A percentile compares a stretch with the other conserved stretches of the same genome.
phyloP scores from a whole-genome alignment of 2,888 invertebrate species.

The Pseudanteris insignis region DNA sequence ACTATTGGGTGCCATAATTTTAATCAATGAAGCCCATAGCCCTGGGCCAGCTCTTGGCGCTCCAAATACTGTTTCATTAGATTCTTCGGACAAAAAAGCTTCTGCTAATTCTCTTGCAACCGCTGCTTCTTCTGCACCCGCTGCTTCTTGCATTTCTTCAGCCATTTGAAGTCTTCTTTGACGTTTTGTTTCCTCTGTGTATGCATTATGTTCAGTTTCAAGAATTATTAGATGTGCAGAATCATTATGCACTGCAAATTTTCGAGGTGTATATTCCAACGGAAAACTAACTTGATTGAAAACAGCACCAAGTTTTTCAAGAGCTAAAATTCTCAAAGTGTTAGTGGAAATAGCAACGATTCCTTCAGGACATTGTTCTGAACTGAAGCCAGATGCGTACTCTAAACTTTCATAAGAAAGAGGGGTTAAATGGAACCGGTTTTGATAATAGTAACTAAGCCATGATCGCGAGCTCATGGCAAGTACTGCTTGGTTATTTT shows the following conservation, averaged over 20 bases:
- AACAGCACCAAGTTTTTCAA: conserved; percentile 97
- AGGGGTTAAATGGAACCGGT: conserved; percentile 93
- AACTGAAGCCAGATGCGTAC: conserved; percentile 95
- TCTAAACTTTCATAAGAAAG: conserved; percentile 96
- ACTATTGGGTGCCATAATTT: conserved; percentile 85
- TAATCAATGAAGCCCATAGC: conserved; percentile 93
- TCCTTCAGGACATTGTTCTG: conserved; percentile 99
- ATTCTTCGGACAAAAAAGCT: conserved; percentile 91
- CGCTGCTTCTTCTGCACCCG: conserved; percentile 94
- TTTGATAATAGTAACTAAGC: conserved; percentile 98
- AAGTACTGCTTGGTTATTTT: conserved; percentile 94
- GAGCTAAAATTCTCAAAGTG: conserved; percentile 93
- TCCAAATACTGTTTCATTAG: conserved; percentile 93
- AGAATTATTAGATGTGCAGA: conserved; percentile 89
- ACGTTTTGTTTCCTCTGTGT: conserved; percentile 95
- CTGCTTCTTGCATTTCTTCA: conserved; percentile 97
- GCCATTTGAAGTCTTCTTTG: conserved; percentile 96
- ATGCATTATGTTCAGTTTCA: conserved; percentile 98
- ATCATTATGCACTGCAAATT: conserved; percentile 92
- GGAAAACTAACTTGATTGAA: conserved; percentile 96
- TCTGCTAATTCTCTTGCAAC: conserved; percentile 97
- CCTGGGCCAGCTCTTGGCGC: conserved; percentile 96
- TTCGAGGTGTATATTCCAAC: conserved; percentile 94
- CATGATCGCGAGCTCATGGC: conserved; percentile 98
- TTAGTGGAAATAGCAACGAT: conserved; percentile 99